These are phyloP conservation scores for Leuciscus idus DNA, from an alignment of 2,113 vertebrate species.

Conservation along the genomic window DNA sequence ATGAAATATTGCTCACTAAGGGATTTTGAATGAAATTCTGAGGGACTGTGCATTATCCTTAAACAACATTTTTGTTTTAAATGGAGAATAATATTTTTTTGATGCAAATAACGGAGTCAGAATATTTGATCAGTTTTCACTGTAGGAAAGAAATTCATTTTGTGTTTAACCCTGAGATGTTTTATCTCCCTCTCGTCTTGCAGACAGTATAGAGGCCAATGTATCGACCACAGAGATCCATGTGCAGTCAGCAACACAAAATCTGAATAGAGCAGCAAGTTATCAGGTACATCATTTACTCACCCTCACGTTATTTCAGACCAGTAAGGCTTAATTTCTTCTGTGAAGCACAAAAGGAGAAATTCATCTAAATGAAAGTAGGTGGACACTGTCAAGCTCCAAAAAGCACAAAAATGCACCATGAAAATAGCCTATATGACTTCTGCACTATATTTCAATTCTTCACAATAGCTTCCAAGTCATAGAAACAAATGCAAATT, in stretches of 20 bases:
- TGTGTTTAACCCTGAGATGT: not conserved
- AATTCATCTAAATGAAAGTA: not conserved
- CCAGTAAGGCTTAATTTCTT: not conserved
- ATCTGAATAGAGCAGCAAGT: conserved; percentile 85
- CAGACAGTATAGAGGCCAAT: conserved; percentile 98
- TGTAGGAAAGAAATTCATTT: not conserved
- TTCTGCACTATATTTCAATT: not conserved
- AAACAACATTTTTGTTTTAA: not conserved
- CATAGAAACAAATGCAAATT: not conserved
- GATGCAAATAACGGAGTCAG: not conserved
- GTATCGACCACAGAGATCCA: conserved; percentile 88
- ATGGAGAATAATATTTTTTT: not conserved
- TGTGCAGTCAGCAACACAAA: conserved; percentile 88
- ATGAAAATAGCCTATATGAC: not conserved
- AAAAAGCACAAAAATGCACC: not conserved
- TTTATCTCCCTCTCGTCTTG: conserved; percentile 23
- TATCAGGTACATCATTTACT: conserved; percentile 83
- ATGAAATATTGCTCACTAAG: not conserved
- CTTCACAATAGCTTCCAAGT: not conserved
- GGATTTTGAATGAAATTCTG: not conserved
- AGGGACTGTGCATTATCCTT: not conserved
- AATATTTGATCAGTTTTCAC: not conserved
- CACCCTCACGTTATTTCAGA: not conserved
- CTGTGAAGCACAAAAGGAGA: not conserved
- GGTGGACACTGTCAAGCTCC: not conserved